Evolutionary conservation across 2,113 vertebrate genomes (phyloP), one percentile per base, ranked within the genome.

Genomic region (Oxyura jamaicensis): DNA sequence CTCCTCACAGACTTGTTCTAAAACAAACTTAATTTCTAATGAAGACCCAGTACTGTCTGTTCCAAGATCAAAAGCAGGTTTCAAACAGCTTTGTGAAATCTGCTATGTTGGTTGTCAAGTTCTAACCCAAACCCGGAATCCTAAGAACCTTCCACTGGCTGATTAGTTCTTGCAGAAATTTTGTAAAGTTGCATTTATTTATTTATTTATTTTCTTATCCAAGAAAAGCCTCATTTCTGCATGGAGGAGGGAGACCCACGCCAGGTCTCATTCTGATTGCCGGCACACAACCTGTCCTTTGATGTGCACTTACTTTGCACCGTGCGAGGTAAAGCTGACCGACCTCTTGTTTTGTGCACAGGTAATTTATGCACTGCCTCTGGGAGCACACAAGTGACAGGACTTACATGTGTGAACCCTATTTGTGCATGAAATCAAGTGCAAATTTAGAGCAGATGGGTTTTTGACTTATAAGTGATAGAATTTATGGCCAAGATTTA

Each of bases 381-480:
- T 96, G 92, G 83, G 92, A 96, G 78, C 88, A 88, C 79, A 78
- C 83, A 83, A 96, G 56, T 79, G 77, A 84, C 95, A 92, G 73
- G 74, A 93, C 76, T 96, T 95, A 93, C 92, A 78, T 90, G 92
- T 96, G 93, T 95, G 95, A 96, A 93, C 92, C 73, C 88, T 93
- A 94, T 94, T 90, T 93, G 93, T 95, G 92, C 73, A 29, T 60
- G 73, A 96, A 96, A 97, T 95, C 93, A 94, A 93, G 93, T 96
- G 96, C 79, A 96, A 97, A 96, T 95, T 91, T 86, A 86, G 90
- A 96, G 95, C 96, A 97, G 95, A 96, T 96, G 95, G 91, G n/a
- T 41, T 81, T 91, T 93, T 83, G 90, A 94, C 92, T 94, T 36
- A 6, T 26, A 83, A 91, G 46, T 41, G 73, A 75, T 72, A 60